These are phyloP conservation scores for Andrena hattorfiana DNA, from an alignment of 2,888 invertebrate genomes.

Conservation along the genomic window DNA sequence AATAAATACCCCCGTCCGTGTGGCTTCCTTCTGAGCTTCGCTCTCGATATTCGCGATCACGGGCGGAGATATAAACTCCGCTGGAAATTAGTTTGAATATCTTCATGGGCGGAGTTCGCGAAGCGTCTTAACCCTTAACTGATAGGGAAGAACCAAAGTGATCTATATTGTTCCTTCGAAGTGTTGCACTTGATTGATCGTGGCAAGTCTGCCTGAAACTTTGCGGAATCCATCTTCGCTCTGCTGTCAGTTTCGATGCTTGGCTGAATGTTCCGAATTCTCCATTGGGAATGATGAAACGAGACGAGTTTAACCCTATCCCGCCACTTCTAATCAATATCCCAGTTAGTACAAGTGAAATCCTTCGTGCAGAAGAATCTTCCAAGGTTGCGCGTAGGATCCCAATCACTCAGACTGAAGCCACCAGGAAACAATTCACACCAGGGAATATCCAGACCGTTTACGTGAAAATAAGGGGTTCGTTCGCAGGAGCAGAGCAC, in stretches of 20 bases:
- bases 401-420: not conserved
- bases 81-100: not conserved
- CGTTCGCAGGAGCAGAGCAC: constrained; percentile 41
- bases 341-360: too few species aligned
- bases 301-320: too few species aligned
- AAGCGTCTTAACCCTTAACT: not conserved
- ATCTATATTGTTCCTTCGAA: not conserved
- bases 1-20: constrained; percentile 7
- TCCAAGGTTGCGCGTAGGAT: not conserved
- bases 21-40: not conserved
- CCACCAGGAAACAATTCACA: not conserved
- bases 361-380: not conserved
- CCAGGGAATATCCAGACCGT: not conserved
- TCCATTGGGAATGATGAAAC: not conserved
- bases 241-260: not conserved
- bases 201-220: too few species aligned
- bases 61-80: not conserved
- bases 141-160: not conserved
- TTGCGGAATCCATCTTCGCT: too few species aligned
- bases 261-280: not conserved
- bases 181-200: not conserved
- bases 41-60: not conserved
- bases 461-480: constrained; percentile 6
- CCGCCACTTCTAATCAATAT: too few species aligned
- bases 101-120: not conserved